These are phyloP conservation scores for Hyposoter didymator DNA, from an alignment of 2,888 invertebrate species.

Conservation along the genomic window DNA sequence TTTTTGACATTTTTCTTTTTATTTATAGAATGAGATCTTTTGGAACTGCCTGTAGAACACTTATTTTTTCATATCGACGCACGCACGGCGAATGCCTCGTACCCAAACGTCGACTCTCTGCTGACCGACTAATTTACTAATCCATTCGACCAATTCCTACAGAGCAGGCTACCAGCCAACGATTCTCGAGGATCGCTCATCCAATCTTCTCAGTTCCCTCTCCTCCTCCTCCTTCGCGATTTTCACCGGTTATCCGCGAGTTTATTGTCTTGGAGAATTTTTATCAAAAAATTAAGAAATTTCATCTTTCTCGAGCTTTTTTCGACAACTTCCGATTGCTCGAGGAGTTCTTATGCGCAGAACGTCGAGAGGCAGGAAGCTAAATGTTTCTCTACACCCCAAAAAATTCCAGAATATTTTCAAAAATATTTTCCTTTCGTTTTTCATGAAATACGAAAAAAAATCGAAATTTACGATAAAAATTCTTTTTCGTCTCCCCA, in stretches of 20 bases:
- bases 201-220: constrained; percentile 62
- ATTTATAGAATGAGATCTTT: constrained; percentile 9
- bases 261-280: not conserved
- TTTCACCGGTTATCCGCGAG: constrained; percentile 33
- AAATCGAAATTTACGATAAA: too few species aligned
- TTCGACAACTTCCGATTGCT: too few species aligned
- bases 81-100: not conserved
- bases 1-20: not conserved
- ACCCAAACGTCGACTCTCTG: constrained; percentile 47
- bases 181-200: constrained; percentile 23
- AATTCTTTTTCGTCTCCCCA: too few species aligned
- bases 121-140: constrained; percentile 60
- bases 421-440: too few species aligned
- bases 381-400: too few species aligned
- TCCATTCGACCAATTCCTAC: constrained; percentile 64
- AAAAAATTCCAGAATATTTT: too few species aligned
- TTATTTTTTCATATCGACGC: not conserved
- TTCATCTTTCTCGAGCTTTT: too few species aligned
- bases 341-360: too few species aligned
- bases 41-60: constrained; percentile 47
- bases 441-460: too few species aligned
- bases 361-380: too few species aligned
- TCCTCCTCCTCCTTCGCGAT: constrained; percentile 19
- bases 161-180: constrained; percentile 13
- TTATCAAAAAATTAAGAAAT: not conserved